phyloP scores from a whole-genome alignment of 2,113 vertebrate species.

The Epinephelus lanceolatus region DNA sequence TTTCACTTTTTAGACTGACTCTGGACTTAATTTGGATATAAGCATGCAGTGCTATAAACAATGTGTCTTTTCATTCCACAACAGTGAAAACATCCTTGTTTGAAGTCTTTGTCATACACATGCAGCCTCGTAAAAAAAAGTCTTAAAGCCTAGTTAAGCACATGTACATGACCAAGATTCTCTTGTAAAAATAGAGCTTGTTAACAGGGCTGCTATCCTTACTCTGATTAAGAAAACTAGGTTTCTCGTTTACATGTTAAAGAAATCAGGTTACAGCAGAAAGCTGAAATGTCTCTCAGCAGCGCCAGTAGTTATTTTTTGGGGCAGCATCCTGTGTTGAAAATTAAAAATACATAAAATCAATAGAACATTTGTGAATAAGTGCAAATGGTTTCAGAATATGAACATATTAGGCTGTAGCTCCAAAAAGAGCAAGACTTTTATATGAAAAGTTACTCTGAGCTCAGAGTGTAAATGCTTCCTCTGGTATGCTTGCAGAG shows the following conservation, averaged over 20 bases:
- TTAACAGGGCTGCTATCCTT: not conserved
- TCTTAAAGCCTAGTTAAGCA: not conserved
- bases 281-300: not conserved
- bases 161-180: not conserved
- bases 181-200: not conserved
- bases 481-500: not conserved
- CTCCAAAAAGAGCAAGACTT: constrained; percentile 4
- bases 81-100: not conserved
- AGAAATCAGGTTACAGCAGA: constrained; percentile 9
- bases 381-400: not conserved
- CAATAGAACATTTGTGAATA: not conserved
- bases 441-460: not conserved
- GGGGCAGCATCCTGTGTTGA: not conserved
- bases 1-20: not conserved
- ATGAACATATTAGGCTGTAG: not conserved
- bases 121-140: not conserved
- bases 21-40: not conserved
- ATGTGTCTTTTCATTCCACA: not conserved
- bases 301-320: not conserved
- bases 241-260: not conserved
- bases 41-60: not conserved
- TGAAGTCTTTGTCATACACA: not conserved
- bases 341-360: not conserved
- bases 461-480: not conserved
- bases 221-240: constrained; percentile 1